These are phyloP conservation scores for Stenotaenia linearis DNA, from an alignment of 2,888 invertebrate species.

Conservation along the genomic window DNA sequence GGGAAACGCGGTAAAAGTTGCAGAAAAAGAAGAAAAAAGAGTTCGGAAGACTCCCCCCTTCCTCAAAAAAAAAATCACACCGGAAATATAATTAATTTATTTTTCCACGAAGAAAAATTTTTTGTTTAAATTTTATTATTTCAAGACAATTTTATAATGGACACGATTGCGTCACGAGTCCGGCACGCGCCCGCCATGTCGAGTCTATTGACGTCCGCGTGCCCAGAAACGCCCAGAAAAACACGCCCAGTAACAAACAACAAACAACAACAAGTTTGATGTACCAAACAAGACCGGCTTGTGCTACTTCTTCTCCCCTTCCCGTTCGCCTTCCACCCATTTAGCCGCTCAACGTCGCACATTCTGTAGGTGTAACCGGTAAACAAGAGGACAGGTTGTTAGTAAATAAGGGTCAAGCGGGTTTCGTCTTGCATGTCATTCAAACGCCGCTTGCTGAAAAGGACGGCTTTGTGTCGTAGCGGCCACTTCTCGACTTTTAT, in stretches of 20 bases:
- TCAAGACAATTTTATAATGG: too few relatives aligned
- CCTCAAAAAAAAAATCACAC: too few relatives aligned
- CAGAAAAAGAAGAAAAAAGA: neutral
- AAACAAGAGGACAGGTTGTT: constrained; percentile 4
- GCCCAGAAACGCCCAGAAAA: constrained; percentile 4
- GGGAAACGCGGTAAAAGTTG: neutral
- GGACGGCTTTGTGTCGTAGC: neutral
- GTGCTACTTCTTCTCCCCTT: neutral
- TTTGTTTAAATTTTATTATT: too few relatives aligned
- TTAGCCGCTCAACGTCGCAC: neutral
- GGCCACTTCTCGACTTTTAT: constrained; percentile 5
- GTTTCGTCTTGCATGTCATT: constrained; percentile 4
- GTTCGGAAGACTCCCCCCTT: too few relatives aligned
- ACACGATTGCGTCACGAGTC: neutral
- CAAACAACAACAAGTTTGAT: constrained; percentile 1
- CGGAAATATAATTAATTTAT: too few relatives aligned
- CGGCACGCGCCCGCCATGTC: neutral
- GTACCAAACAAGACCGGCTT: neutral
- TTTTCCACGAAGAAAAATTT: too few relatives aligned
- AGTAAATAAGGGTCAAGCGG: constrained; percentile 4
- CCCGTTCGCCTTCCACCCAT: neutral
- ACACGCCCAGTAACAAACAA: constrained; percentile 5
- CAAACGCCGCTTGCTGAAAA: neutral
- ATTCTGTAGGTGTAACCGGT: neutral
- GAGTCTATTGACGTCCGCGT: neutral